Percentiles rank a stretch among this genome's conserved stretches.
Conservation (phyloP, 2,888 invertebrate species). For the Chaitophorus viminalis region DNA sequence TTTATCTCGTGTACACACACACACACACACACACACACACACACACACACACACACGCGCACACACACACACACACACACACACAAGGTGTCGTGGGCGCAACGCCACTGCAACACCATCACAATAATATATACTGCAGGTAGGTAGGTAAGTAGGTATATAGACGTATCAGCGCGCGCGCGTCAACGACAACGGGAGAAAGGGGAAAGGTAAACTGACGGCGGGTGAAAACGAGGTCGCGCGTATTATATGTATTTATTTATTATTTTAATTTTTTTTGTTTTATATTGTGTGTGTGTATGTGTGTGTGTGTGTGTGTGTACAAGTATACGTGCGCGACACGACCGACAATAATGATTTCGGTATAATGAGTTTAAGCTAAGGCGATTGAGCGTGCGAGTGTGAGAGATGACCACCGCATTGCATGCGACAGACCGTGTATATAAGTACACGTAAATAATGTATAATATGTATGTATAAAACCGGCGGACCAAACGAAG, state of each 20-base stretch:
- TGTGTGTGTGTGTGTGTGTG: neutral
- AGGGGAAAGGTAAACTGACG: slow-evolving; percentile 41
- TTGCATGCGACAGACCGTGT: too few relatives aligned
- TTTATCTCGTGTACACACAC: slow-evolving; percentile 19
- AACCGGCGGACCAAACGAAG: slow-evolving; percentile 32
- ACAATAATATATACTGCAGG: neutral
- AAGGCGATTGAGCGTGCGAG: neutral
- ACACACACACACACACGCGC: neutral
- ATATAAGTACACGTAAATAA: neutral
- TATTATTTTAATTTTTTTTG: slow-evolving; percentile 25
- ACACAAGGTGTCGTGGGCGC: slow-evolving; percentile 49
- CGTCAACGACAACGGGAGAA: slow-evolving; percentile 28
- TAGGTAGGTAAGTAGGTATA: too few relatives aligned
- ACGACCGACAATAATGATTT: neutral
- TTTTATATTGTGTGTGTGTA: neutral
- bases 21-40: neutral
- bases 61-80: neutral
- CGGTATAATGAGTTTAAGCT: neutral
- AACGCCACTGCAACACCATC: neutral
- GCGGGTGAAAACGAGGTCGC: slow-evolving; percentile 57
- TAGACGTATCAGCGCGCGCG: neutral
- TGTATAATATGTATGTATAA: too few relatives aligned
- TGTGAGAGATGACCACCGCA: neutral
- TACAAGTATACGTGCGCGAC: neutral
- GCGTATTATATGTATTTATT: neutral